Evolutionary conservation across 2,888 invertebrate species (phyloP), one percentile per base, ranked within the genome.

Genomic region (Tenodera sinensis): DNA sequence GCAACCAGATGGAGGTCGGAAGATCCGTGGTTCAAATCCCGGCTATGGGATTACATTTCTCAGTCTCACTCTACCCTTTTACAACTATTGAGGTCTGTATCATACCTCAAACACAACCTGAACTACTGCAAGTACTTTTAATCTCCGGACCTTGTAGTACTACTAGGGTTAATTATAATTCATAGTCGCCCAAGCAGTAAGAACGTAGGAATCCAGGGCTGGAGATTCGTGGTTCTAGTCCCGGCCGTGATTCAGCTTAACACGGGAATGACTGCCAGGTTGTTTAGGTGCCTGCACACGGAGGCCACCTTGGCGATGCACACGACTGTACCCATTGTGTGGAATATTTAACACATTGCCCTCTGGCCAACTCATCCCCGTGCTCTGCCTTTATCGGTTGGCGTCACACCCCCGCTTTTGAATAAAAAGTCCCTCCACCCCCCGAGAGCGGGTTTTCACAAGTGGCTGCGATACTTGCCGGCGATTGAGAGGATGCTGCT

Each of bases 321-420:
- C 30, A 30, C 15, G 20, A 30, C 84, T 84, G 84, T 84, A 30
- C 84, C 25, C 85, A 85, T 85, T 85, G 47, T 85, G 85, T 85
- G 12, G 47, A 85, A 47, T 85, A 85, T 85, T 85, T 85, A 85
- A 47, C 85, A 28, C 85, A 47, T 47, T 85, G n/a, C 85, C 47
- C 47, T 47, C 47, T 47, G 54, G 25, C 85, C n/a, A 42, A 42
- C 47, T 8, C 30, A 28, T 30, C 84, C 28, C 30, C 84, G 20
- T 34, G 28, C 30, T 28, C 7, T 47, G 85, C 85, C 85, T 47
- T 85, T 85, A 85, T 85, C 85, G 85, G 85, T 42, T 85, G 85
- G 47, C 85, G 85, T 85, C 85, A 85, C 85, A 85, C 85, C 85
- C 85, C 85, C 85, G 85, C 85, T 85, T 85, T 85, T 85, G 47